Evolutionary conservation across 2,113 vertebrate genomes (phyloP).

Genomic region (Tetrao urogallus): DNA sequence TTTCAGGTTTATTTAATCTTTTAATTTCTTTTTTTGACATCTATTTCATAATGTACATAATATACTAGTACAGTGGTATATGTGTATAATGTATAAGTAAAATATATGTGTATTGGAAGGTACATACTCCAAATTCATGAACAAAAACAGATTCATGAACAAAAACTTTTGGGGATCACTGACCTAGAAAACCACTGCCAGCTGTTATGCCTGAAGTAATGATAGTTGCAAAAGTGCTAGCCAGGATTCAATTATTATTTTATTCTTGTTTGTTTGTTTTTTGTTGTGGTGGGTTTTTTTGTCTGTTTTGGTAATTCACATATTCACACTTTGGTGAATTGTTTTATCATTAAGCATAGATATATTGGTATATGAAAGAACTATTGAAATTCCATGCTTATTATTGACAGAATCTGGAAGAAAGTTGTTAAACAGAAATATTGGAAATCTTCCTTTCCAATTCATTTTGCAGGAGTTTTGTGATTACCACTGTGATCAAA

Average conservation of each 20-base stretch:
- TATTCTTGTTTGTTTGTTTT: neutral
- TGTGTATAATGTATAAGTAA: neutral
- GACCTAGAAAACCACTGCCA: neutral
- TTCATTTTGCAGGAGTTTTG: neutral
- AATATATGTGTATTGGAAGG: neutral
- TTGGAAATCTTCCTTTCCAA: neutral
- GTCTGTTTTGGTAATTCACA: neutral
- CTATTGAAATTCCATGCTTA: neutral
- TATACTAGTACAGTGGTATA: neutral
- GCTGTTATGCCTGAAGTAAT: neutral
- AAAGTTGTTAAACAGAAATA: neutral
- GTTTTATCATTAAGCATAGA: neutral
- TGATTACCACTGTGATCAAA: neutral
- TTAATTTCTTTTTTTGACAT: neutral
- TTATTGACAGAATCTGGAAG: neutral
- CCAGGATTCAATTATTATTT: neutral
- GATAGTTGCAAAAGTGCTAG: neutral
- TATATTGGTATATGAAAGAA: neutral
- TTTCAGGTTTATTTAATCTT: neutral
- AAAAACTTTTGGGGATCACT: neutral
- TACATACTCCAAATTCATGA: neutral
- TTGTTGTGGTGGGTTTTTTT: neutral
- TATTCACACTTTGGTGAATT: neutral
- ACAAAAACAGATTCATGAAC: rapidly evolving
- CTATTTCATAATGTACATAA: neutral